A percentile compares a stretch with the other conserved stretches of the same genome.
Evolutionary conservation across 2,113 vertebrate species (phyloP).

Genomic region (Bubo scandiacus): DNA sequence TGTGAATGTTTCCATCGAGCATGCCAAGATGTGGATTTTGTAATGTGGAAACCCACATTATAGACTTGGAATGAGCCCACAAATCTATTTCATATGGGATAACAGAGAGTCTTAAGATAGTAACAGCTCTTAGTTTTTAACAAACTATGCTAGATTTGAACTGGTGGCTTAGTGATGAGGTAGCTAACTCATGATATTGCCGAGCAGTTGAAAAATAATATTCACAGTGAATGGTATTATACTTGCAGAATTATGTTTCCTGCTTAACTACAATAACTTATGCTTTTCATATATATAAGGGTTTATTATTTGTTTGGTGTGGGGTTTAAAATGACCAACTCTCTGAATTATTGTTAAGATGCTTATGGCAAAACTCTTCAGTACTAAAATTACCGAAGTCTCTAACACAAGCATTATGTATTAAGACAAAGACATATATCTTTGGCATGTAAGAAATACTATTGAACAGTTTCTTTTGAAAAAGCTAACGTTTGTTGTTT

Average conservation of each 20-base stretch:
- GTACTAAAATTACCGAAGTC: not conserved
- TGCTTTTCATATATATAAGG: not conserved
- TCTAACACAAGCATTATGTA: not conserved
- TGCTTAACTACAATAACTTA: not conserved
- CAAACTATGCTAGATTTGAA: not conserved
- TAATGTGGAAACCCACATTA: slow-evolving; percentile 25
- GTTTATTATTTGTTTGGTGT: not conserved
- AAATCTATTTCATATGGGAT: slow-evolving; percentile 9
- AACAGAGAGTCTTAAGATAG: not conserved
- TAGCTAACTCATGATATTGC: not conserved
- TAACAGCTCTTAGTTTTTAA: not conserved
- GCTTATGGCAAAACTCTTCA: not conserved
- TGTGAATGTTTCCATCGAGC: not conserved
- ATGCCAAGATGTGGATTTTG: slow-evolving; percentile 43
- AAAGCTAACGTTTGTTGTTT: not conserved
- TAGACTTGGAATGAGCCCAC: not conserved
- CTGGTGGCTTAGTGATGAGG: not conserved
- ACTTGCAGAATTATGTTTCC: not conserved
- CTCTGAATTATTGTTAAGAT: not conserved
- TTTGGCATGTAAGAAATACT: not conserved
- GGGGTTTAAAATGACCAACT: not conserved
- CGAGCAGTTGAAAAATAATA: not conserved
- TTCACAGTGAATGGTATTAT: not conserved
- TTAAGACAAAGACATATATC: not conserved
- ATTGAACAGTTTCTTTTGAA: not conserved